phyloP scores from a whole-genome alignment of 2,888 invertebrate genomes.

The Ormyrus pomaceus region DNA sequence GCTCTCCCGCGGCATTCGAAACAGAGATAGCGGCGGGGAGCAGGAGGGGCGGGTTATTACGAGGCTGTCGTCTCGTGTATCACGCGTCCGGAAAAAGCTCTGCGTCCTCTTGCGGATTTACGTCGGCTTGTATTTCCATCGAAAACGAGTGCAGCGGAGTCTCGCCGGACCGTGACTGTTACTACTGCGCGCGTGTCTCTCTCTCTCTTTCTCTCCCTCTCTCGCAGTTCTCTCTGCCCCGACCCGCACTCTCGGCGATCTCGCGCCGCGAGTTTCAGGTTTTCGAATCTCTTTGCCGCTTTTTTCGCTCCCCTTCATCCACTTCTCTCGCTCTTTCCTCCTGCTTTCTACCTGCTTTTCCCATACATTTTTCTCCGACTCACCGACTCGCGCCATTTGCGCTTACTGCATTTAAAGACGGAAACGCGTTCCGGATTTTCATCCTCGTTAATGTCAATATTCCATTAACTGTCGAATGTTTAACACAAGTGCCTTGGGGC shows the following conservation, averaged over 20 bases:
- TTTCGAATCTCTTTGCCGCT: constrained; percentile 48
- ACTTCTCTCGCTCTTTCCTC: constrained; percentile 14
- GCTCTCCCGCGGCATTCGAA: neutral
- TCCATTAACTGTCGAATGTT: constrained; percentile 19
- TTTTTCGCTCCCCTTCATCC: constrained; percentile 36
- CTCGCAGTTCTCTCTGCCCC: too few species aligned
- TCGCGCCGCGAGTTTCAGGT: constrained; percentile 27
- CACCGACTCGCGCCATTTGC: neutral
- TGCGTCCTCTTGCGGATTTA: constrained; percentile 58
- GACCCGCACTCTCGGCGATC: too few species aligned
- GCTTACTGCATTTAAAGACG: too few species aligned
- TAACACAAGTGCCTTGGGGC: neutral
- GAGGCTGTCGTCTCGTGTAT: constrained; percentile 59
- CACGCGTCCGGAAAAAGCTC: constrained; percentile 58
- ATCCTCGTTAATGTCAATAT: constrained; percentile 15
- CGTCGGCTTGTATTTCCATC: constrained; percentile 63
- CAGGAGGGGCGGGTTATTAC: constrained; percentile 55
- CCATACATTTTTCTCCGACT: constrained; percentile 35
- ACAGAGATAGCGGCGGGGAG: neutral
- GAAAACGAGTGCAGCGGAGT: constrained; percentile 55
- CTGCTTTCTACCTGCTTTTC: constrained; percentile 46
- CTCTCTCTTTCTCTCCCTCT: too few species aligned
- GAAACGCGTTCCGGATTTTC: constrained; percentile 16
- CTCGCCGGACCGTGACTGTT: constrained; percentile 50
- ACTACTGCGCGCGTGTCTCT: neutral